Conservation (phyloP, 1,140 invertebrate genomes). For the Cotesia chilonis region DNA sequence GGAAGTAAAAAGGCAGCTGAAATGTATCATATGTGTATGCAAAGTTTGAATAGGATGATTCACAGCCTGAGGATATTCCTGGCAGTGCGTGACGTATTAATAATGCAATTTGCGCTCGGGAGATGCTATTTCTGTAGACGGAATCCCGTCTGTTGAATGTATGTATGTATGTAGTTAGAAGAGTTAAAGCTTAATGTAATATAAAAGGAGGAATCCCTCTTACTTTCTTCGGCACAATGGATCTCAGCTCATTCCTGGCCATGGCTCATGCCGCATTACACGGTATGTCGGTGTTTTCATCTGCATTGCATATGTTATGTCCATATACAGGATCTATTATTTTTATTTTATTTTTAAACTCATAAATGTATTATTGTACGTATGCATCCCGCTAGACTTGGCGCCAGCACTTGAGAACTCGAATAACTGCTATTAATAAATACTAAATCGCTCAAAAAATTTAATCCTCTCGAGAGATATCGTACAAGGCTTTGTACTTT, state of each 20-base stretch:
- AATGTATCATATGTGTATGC: slow-evolving; percentile 5
- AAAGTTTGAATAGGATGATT: slow-evolving; percentile 10
- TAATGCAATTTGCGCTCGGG: slow-evolving; percentile 36
- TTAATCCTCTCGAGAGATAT: no score
- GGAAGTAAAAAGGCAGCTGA: neutral
- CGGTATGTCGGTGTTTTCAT: neutral
- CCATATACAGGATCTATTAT: no score
- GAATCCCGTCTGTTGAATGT: slow-evolving; percentile 22
- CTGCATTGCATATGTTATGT: slow-evolving; percentile 7
- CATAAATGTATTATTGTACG: no score
- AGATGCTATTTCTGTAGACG: slow-evolving; percentile 34
- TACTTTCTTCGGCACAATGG: slow-evolving; percentile 19
- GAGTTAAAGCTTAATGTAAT: slow-evolving; percentile 19
- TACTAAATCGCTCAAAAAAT: no score
- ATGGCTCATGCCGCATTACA: neutral
- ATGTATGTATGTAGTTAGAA: neutral
- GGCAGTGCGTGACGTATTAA: slow-evolving; percentile 37
- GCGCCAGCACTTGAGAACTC: no score
- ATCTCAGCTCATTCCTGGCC: no score
- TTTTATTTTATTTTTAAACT: no score
- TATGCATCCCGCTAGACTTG: no score
- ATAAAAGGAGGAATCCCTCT: neutral
- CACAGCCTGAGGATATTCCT: slow-evolving; percentile 25
- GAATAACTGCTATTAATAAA: no score
- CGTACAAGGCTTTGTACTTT: no score